Evolutionary conservation across 2,797 vertebrate species (phyloP).

Genomic region (Darevskia nairensis): DNA sequence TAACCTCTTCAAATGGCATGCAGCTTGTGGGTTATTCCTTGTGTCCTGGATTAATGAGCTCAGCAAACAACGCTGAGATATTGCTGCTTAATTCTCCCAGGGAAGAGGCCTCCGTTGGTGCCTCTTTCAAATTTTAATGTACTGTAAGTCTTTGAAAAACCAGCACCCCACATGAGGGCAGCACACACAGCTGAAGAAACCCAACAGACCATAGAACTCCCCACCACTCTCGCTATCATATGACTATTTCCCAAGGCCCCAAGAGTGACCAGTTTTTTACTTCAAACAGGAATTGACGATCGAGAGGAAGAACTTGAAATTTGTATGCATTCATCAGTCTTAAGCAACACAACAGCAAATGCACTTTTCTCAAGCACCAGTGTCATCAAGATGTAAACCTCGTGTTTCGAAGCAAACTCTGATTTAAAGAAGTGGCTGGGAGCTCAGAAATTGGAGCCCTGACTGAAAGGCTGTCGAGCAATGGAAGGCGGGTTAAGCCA

Average conservation of each 20-base stretch:
- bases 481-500: neutral
- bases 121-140: neutral
- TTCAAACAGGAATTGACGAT: neutral
- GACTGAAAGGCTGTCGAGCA: neutral
- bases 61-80: neutral
- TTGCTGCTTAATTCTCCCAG: neutral
- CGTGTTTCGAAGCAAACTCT: neutral
- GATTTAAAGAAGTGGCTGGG: neutral
- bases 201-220: neutral
- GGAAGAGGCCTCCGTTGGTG: neutral
- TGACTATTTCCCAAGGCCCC: neutral
- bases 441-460: neutral
- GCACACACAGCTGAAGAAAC: constrained; percentile 8
- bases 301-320: neutral
- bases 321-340: constrained; percentile 5
- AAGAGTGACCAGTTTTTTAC: neutral
- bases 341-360: neutral
- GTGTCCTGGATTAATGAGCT: neutral
- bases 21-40: neutral
- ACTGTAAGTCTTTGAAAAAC: neutral
- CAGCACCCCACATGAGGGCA: neutral
- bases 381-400: neutral
- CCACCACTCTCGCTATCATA: neutral
- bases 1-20: neutral
- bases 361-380: neutral